phyloP scores from a whole-genome alignment of 1,140 invertebrate genomes.

The Eubasilissa regina region DNA sequence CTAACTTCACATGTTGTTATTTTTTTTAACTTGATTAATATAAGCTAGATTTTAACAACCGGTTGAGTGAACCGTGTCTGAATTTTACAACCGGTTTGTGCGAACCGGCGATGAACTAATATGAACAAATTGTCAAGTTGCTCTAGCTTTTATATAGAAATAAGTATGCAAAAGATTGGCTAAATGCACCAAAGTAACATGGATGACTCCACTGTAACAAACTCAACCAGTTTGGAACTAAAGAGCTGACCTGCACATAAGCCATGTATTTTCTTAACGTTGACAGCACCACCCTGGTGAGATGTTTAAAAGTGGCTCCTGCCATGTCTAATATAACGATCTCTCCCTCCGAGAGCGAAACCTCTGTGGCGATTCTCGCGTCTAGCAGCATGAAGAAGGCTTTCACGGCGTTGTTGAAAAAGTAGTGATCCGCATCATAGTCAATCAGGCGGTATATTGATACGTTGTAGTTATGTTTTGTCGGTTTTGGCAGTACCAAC shows the following conservation, averaged over 20 bases:
- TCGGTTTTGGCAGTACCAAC: conserved; percentile 73
- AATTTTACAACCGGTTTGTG: too few species aligned
- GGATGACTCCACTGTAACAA: too few species aligned
- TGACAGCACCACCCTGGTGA: conserved; percentile 76
- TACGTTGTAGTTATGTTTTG: conserved; percentile 73
- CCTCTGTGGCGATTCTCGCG: conserved; percentile 74
- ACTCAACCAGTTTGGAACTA: not conserved
- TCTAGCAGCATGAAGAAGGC: conserved; percentile 81
- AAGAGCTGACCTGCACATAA: conserved; percentile 73
- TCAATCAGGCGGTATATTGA: conserved; percentile 77
- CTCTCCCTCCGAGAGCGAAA: conserved; percentile 75
- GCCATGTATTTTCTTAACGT: conserved; percentile 79
- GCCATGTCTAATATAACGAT: conserved; percentile 81
- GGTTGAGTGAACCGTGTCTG: too few species aligned
- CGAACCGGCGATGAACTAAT: too few species aligned
- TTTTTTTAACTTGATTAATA: too few species aligned
- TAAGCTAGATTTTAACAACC: too few species aligned
- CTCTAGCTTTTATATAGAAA: too few species aligned
- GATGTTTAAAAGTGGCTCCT: conserved; percentile 76
- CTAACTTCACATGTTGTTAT: too few species aligned
- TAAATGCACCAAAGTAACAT: too few species aligned
- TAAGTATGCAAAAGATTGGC: too few species aligned
- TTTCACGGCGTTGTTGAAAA: conserved; percentile 79
- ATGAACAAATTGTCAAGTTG: too few species aligned
- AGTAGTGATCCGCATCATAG: conserved; percentile 75